Base-by-base conservation (phyloP, 2,113 vertebrate genomes). In the Chelonoidis abingdonii region DNA sequence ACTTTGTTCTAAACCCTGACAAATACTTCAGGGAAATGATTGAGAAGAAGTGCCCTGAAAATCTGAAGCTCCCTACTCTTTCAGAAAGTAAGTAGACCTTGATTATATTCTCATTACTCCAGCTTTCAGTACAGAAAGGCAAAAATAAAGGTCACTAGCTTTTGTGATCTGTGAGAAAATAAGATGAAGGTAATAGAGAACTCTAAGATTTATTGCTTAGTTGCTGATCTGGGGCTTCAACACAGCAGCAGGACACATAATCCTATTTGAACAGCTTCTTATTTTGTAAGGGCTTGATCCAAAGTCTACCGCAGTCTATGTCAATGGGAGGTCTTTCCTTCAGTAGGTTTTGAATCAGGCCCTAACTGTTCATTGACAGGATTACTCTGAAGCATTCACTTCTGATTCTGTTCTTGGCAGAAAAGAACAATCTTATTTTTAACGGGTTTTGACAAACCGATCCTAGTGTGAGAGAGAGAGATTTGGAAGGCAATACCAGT, bases 11-110 rank as follows among this genome's bases (percentile, higher is more conserved):
- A 82, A 96, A 98, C 65, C 96, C 97, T 17, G 91, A 98, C 93
- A 98, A 97, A 92, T 97, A 95, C 89, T 98, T 98, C 6, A 27
- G 91, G 87, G 94, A 90, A 83, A 96, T 96, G 81, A 69, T 59
- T 89, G 93, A 91, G 13, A 88, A 98, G 65, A 76, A 94, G 52
- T 47, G 76, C 38, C 85, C 84, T 84, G 95, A 89, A 91, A 94
- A 96, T 84, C 95, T 69, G 56, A 93, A 93, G 54, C 93, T 85
- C 93, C 95, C 93, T 50, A 91, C 92, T 44, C 91, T 97, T 88
- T 95, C 95, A 87, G 97, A 98, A 96, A 98, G 98, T 98, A 97
- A 98, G 98, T 97, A 94, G 78, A 89, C 86, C 87, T 87, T 82
- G 87, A 94, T 91, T 91, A 88, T 86, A 92, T 95, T 94, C 88